These are phyloP conservation scores for Clitarchus hookeri DNA, from an alignment of 2,888 invertebrate species.

Conservation along the genomic window DNA sequence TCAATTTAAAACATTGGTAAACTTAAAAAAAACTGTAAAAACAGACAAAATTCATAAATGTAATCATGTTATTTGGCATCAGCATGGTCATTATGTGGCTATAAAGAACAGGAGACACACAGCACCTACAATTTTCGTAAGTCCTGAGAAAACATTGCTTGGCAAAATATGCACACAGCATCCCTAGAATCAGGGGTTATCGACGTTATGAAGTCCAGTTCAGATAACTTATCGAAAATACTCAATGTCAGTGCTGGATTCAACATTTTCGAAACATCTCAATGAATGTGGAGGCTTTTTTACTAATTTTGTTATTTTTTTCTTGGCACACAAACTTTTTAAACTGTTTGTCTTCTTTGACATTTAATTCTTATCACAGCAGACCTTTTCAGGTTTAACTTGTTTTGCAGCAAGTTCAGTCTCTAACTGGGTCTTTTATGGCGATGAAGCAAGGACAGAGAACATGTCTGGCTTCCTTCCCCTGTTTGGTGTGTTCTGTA, in stretches of 20 bases:
- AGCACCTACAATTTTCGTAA: constrained; percentile 37
- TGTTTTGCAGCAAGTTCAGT: background rate
- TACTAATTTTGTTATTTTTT: background rate
- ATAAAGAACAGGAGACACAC: constrained; percentile 40
- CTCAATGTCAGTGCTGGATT: background rate
- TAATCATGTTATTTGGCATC: constrained; percentile 41
- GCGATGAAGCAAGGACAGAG: background rate
- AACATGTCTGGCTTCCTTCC: constrained; percentile 18
- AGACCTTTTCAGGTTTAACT: background rate
- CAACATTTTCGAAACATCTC: background rate
- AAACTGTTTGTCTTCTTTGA: background rate
- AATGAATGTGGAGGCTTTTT: background rate
- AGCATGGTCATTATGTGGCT: constrained; percentile 40
- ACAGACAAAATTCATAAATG: background rate
- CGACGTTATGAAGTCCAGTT: constrained; percentile 15
- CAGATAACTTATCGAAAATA: constrained; percentile 16
- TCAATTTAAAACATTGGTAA: background rate
- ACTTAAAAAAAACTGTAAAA: background rate
- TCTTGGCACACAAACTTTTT: background rate
- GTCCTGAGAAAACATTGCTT: constrained; percentile 38
- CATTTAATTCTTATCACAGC: background rate
- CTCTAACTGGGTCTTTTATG: constrained; percentile 11
- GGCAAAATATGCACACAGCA: constrained; percentile 34
- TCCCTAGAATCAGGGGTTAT: constrained; percentile 35
- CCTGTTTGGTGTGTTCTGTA: constrained; percentile 4